Conservation (phyloP, 2,113 vertebrate genomes). For the Engystomops pustulosus region DNA sequence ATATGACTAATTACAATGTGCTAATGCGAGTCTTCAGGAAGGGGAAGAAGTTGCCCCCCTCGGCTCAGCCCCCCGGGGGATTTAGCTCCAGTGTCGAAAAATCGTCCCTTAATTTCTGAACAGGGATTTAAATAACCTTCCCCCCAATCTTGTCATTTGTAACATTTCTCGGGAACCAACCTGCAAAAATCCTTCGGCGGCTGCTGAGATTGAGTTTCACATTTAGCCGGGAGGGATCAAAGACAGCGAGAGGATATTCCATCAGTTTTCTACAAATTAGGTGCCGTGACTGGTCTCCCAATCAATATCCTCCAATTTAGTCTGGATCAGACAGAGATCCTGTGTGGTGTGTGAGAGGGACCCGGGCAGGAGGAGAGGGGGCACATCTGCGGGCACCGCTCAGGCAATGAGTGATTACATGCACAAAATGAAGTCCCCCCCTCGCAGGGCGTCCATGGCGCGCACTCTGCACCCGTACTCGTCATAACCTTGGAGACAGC, state of each 20-base stretch:
- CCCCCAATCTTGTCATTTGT: constrained; percentile 10
- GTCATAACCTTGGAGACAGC: constrained; percentile 13
- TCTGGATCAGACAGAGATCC: constrained; percentile 37
- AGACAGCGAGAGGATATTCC: constrained; percentile 42
- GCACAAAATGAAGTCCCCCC: background rate
- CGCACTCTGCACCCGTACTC: background rate
- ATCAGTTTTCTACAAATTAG: constrained; percentile 49
- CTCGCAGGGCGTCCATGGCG: background rate
- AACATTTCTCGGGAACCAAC: background rate
- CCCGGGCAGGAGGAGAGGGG: background rate
- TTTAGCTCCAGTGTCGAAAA: background rate
- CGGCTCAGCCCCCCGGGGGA: background rate
- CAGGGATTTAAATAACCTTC: constrained; percentile 41
- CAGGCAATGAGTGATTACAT: constrained; percentile 26
- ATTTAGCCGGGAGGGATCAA: constrained; percentile 24
- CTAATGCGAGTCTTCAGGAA: background rate
- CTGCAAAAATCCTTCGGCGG: constrained; percentile 22
- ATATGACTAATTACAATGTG: constrained; percentile 23
- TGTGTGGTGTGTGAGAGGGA: constrained; percentile 20
- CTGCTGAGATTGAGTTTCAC: constrained; percentile 44
- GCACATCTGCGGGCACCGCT: background rate
- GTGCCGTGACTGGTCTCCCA: constrained; percentile 30
- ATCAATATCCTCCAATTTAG: constrained; percentile 56
- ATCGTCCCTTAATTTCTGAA: constrained; percentile 35
- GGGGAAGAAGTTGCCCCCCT: background rate